These are phyloP conservation scores for Jordanella pulchra DNA, from an alignment of 2,797 vertebrate genomes.

Conservation along the genomic window DNA sequence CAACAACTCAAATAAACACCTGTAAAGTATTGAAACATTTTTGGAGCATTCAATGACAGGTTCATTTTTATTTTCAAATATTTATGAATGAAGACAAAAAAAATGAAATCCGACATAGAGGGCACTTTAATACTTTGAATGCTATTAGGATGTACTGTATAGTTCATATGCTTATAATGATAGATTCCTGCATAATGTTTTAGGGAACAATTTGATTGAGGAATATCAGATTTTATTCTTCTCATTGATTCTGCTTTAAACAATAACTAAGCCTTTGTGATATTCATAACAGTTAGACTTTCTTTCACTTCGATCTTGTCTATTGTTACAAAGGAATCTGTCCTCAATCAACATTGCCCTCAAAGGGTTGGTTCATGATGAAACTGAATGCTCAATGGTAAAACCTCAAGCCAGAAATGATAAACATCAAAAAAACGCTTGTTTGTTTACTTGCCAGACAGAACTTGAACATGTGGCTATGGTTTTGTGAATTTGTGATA, in stretches of 20 bases:
- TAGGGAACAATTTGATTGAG: constrained; percentile 25
- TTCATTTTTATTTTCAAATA: too few species aligned
- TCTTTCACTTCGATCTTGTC: constrained; percentile 35
- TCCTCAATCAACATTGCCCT: constrained; percentile 62
- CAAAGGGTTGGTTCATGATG: constrained; percentile 56
- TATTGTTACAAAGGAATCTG: constrained; percentile 67
- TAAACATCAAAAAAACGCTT: constrained; percentile 74
- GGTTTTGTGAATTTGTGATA: constrained; percentile 55
- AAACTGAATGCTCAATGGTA: constrained; percentile 60
- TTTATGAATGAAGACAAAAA: too few species aligned
- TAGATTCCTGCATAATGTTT: too few species aligned
- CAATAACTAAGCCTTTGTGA: constrained; percentile 28
- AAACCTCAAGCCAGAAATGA: constrained; percentile 72
- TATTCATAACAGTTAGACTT: constrained; percentile 29
- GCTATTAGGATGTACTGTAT: too few species aligned
- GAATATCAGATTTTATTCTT: constrained; percentile 38
- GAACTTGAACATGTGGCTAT: constrained; percentile 59
- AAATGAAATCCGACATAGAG: too few species aligned
- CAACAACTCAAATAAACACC: too few species aligned
- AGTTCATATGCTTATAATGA: too few species aligned
- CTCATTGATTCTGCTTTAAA: constrained; percentile 11
- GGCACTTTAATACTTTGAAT: too few species aligned
- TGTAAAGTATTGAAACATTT: too few species aligned
- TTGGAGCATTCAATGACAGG: too few species aligned
- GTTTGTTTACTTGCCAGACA: constrained; percentile 68